Percentiles rank a stretch among this genome's conserved stretches.
Evolutionary conservation across 1,140 invertebrate species (phyloP).

Genomic region (Carcinoscorpius rotundicauda): DNA sequence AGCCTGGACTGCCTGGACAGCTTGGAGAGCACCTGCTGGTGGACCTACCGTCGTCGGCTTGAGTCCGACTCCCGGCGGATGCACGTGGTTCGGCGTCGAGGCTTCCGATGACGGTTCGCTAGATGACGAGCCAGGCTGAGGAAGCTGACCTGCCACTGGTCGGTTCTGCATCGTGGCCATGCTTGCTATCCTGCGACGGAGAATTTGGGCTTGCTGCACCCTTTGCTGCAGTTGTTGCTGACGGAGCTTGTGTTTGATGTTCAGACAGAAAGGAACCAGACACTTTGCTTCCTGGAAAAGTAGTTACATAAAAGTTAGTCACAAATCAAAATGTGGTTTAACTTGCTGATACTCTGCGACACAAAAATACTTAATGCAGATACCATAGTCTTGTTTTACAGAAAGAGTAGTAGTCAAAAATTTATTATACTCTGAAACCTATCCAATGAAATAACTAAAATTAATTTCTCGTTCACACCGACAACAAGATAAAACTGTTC

Average conservation of each 20-base stretch:
- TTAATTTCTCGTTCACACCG: no score
- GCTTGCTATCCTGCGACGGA: slow-evolving; percentile 71
- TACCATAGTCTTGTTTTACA: no score
- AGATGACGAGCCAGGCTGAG: slow-evolving; percentile 16
- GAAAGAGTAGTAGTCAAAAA: no score
- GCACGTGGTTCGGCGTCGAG: slow-evolving; percentile 21
- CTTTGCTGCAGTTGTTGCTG: slow-evolving; percentile 92
- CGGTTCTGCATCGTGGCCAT: slow-evolving; percentile 30
- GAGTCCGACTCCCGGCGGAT: slow-evolving; percentile 31
- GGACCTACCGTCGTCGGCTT: slow-evolving; percentile 57
- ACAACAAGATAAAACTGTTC: no score
- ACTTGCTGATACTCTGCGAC: no score
- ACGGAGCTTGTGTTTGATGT: slow-evolving; percentile 93
- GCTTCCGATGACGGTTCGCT: slow-evolving; percentile 23
- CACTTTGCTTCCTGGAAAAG: slow-evolving; percentile 66
- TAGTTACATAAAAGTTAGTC: not conserved
- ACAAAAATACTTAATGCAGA: no score
- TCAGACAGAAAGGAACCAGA: slow-evolving; percentile 94
- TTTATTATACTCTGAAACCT: no score
- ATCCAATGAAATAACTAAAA: no score
- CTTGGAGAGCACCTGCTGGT: slow-evolving; percentile 67
- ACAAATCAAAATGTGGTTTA: no score
- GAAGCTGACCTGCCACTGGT: slow-evolving; percentile 12
- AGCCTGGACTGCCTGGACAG: slow-evolving; percentile 82
- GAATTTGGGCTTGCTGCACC: slow-evolving; percentile 71